Evolutionary conservation across 1,140 invertebrate genomes (phyloP).

Genomic region (Platyura marginata): DNA sequence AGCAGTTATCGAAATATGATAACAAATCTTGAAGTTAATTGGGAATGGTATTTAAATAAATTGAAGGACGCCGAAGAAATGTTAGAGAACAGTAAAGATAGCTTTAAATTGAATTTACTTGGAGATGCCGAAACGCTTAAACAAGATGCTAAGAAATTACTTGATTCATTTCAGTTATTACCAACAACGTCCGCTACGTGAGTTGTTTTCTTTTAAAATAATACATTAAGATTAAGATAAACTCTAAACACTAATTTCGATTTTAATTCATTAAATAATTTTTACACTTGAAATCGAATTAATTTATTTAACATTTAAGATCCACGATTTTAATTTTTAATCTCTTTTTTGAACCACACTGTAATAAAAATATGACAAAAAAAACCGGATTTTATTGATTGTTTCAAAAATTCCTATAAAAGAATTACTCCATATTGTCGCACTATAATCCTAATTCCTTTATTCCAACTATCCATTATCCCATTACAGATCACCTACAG

Average conservation of each 20-base stretch:
- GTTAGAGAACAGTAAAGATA: slow-evolving; percentile 48
- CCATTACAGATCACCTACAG: slow-evolving; percentile 32
- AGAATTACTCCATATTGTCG: neutral
- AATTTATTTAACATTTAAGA: too few species aligned
- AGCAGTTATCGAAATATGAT: slow-evolving; percentile 35
- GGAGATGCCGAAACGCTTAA: slow-evolving; percentile 41
- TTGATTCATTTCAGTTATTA: slow-evolving; percentile 17
- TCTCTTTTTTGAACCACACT: too few species aligned
- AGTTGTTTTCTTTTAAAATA: too few species aligned
- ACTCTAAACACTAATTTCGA: too few species aligned
- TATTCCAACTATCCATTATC: neutral
- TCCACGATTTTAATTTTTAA: too few species aligned
- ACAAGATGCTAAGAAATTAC: slow-evolving; percentile 35
- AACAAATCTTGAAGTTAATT: slow-evolving; percentile 38
- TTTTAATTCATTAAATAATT: too few species aligned
- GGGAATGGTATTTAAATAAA: slow-evolving; percentile 41
- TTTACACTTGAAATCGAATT: too few species aligned
- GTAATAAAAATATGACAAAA: too few species aligned
- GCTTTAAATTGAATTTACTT: slow-evolving; percentile 46
- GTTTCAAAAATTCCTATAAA: too few species aligned
- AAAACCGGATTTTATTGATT: too few species aligned
- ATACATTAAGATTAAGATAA: too few species aligned
- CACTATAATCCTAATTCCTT: neutral
- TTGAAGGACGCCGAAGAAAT: slow-evolving; percentile 43
- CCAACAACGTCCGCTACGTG: slow-evolving; percentile 7